Evolutionary conservation across 2,888 invertebrate genomes (phyloP), one percentile per base, ranked within the genome.

Genomic region (Eupithecia dodoneata): DNA sequence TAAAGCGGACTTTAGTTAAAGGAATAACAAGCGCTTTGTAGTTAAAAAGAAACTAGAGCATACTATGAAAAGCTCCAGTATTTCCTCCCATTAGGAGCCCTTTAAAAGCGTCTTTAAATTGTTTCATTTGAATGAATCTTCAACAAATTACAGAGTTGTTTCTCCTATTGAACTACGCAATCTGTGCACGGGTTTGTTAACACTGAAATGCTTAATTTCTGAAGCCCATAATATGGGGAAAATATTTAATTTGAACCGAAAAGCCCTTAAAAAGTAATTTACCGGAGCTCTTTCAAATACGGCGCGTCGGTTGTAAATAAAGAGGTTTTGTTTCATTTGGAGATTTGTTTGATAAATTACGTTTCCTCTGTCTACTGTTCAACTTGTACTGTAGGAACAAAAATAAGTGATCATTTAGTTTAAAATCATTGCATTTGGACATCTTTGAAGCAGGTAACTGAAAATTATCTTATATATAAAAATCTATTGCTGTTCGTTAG

Each of bases 241-340:
- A 77, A 78, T 72, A 75, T 79, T 67, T 49, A 77, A 73, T 79
- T 73, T 72, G 10, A 74, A 66, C 71, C 45, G 55, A 73, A 76
- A 65, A 74, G 79, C 79, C 73, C 76, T 80, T 74, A 71, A 76
- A 79, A 80, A 74, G 76, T 80, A 79, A 78, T 81, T 69, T 79
- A 78, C 75, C 47, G 72, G 52, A 79, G 77, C 72, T 78, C 75
- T 81, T 80, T 75, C 74, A 78, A 73, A 72, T 72, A 75, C 74
- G 13, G 65, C 65, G 69, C n/a, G 1, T 15, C 52, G 12, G 77
- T 52, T 76, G 71, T 74, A 73, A 78, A 79, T 73, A 74, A 79
- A 80, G 74, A 59, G 71, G 72, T 73, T 80, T 79, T 72, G 79
- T 77, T 79, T 73, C 47, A 52, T 71, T 69, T 55, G 18, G 70